Conservation (phyloP, 2,113 vertebrate species). For the Saccopteryx leptura region DNA sequence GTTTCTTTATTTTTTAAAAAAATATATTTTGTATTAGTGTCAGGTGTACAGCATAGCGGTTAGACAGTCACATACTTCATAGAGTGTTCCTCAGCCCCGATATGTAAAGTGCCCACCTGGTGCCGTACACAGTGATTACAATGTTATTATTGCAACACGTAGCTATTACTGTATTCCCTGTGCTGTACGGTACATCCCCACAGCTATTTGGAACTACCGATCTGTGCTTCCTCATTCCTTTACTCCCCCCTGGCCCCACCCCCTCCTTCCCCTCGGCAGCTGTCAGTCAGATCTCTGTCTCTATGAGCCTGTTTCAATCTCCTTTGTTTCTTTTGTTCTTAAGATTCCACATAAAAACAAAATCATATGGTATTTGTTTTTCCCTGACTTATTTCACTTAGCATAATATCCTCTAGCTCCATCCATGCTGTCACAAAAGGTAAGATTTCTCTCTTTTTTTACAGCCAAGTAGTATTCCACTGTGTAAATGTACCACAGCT, state of each 20-base stretch:
- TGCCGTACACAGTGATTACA: neutral
- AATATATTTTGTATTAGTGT: too few relatives aligned
- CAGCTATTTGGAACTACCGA: neutral
- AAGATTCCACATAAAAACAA: neutral
- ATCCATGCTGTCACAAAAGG: neutral
- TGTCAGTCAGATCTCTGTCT: neutral
- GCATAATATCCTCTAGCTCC: neutral
- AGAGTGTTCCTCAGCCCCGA: neutral
- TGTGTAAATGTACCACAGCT: fast-evolving
- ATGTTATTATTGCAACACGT: neutral
- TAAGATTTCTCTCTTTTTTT: neutral
- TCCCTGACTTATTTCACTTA: neutral
- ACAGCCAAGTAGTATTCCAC: neutral
- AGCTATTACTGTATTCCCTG: neutral
- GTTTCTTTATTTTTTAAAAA: neutral
- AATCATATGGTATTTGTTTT: neutral
- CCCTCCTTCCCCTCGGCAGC: neutral
- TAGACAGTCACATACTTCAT: neutral
- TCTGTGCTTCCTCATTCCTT: neutral
- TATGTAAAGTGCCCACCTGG: neutral
- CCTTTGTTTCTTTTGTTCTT: neutral
- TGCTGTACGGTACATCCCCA: neutral
- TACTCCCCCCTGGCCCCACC: neutral
- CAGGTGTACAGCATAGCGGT: neutral
- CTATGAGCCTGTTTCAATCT: neutral